Evolutionary conservation across 2,797 vertebrate genomes (phyloP).

Genomic region (Paguma larvata): DNA sequence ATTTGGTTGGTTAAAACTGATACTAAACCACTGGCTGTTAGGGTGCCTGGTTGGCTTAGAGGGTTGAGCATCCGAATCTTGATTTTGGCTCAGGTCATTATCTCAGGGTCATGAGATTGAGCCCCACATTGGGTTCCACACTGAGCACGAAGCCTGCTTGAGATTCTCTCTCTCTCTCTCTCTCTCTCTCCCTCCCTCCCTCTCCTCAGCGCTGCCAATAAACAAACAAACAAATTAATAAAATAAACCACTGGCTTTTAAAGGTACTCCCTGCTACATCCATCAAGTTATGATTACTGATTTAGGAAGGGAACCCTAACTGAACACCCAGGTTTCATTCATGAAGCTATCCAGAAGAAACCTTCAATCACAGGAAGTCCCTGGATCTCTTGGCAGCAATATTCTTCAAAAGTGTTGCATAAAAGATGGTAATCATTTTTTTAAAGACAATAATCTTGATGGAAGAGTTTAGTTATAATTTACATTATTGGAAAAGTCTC

Average conservation of each 20-base stretch:
- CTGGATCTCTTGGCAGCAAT: not conserved
- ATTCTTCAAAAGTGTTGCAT: not conserved
- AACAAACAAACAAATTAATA: too few species aligned
- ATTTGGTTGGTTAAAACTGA: not conserved
- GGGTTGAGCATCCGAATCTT: too few species aligned
- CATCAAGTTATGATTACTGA: not conserved
- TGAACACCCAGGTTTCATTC: not conserved
- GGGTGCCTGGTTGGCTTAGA: too few species aligned
- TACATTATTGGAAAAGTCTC: not conserved
- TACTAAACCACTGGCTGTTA: not conserved
- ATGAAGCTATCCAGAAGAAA: not conserved
- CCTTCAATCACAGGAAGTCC: not conserved
- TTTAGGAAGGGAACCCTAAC: not conserved
- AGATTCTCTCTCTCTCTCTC: too few species aligned
- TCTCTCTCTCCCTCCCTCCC: too few species aligned
- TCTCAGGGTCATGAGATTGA: too few species aligned
- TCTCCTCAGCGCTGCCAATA: too few species aligned
- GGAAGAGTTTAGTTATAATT: not conserved
- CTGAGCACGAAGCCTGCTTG: too few species aligned
- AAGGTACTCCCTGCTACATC: not conserved
- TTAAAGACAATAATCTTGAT: not conserved
- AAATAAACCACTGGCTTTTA: not conserved
- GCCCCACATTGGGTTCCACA: too few species aligned
- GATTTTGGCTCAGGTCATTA: too few species aligned
- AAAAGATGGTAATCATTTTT: not conserved